These are phyloP conservation scores for Meteorus sp. DNA, from an alignment of 1,140 invertebrate genomes.

Conservation along the genomic window DNA sequence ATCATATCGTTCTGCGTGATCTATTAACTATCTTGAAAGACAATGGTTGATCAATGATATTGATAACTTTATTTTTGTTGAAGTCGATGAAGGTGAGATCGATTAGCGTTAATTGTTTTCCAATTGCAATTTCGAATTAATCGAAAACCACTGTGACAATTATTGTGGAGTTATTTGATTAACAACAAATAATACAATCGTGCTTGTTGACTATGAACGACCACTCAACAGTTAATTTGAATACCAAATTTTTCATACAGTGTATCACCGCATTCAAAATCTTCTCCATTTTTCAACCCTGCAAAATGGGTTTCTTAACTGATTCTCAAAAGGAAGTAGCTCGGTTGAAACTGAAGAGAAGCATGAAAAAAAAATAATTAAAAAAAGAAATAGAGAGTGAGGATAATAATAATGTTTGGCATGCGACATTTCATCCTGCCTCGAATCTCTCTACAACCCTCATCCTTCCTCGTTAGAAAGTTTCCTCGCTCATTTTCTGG, in stretches of 20 bases:
- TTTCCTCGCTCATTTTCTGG: constrained; percentile 13
- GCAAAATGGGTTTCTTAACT: background rate
- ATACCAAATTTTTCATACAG: background rate
- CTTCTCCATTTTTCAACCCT: no score
- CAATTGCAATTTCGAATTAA: no score
- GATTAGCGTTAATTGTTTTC: no score
- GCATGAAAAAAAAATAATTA: background rate
- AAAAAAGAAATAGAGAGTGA: background rate
- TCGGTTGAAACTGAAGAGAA: background rate
- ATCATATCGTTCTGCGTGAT: no score
- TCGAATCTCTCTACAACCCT: background rate
- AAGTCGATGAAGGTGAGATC: no score
- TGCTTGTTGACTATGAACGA: background rate
- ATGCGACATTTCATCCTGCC: background rate
- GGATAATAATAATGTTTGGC: background rate
- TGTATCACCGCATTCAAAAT: background rate
- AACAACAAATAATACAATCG: background rate
- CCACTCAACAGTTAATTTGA: background rate
- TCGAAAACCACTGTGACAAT: no score
- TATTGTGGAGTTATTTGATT: background rate
- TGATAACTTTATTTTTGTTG: no score
- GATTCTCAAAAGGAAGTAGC: background rate
- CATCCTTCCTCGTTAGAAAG: constrained; percentile 13
- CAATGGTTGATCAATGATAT: no score
- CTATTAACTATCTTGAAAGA: no score